A percentile compares a stretch with the other conserved stretches of the same genome.
Conservation (phyloP, 2,888 invertebrate genomes). For the Sipha maydis region DNA sequence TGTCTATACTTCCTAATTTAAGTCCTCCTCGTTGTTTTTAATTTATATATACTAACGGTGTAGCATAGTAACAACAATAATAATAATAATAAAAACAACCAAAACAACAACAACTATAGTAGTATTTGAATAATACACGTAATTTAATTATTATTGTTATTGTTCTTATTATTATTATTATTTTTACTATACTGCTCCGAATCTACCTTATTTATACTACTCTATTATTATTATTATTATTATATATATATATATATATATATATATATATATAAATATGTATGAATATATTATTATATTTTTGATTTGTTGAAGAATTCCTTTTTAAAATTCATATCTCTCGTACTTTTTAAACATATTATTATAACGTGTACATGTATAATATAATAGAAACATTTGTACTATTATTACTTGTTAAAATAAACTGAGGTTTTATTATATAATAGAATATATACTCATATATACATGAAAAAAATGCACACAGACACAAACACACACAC, state of each 20-base stretch:
- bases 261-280: conserved; percentile 13
- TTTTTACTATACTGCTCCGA: conserved; percentile 18
- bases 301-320: conserved; percentile 22
- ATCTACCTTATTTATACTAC: conserved; percentile 17
- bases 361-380: conserved; percentile 6
- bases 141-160: background rate
- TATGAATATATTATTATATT: conserved; percentile 10
- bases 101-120: background rate
- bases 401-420: conserved; percentile 28
- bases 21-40: conserved; percentile 38
- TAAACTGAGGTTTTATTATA: conserved; percentile 34
- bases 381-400: conserved; percentile 28
- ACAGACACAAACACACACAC: background rate
- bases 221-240: conserved; percentile 23
- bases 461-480: too few relatives aligned
- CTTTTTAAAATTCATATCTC: conserved; percentile 41
- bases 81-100: background rate
- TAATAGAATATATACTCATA: background rate
- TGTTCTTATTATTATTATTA: conserved; percentile 14
- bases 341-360: conserved; percentile 39
- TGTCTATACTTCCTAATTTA: conserved; percentile 49
- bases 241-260: conserved; percentile 10
- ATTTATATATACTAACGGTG: background rate
- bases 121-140: background rate
- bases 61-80: conserved; percentile 9